Percentiles rank a stretch among this genome's conserved stretches.
Evolutionary conservation across 2,888 invertebrate genomes (phyloP).

Genomic region (Dynastes grantii): DNA sequence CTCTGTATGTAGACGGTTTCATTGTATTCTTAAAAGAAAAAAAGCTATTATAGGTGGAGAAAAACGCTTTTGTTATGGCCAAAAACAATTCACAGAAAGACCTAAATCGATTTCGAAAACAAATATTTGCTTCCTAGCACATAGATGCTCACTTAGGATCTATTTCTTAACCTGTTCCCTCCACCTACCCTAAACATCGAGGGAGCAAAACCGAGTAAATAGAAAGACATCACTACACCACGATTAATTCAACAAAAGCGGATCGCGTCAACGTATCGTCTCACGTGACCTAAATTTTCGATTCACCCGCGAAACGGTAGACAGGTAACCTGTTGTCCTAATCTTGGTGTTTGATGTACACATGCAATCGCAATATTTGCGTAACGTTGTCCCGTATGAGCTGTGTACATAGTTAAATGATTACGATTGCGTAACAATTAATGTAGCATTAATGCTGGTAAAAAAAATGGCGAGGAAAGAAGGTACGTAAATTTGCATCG

Average conservation of each 20-base stretch:
- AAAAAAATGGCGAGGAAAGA: too few relatives aligned
- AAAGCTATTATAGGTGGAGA: too few relatives aligned
- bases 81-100: too few relatives aligned
- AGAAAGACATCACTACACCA: neutral
- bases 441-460: neutral
- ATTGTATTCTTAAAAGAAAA: too few relatives aligned
- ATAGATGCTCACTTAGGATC: too few relatives aligned
- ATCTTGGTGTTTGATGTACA: slow-evolving; percentile 12
- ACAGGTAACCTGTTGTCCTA: neutral
- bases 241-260: slow-evolving; percentile 2
- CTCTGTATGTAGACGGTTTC: too few relatives aligned
- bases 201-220: neutral
- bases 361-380: neutral
- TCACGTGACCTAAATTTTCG: slow-evolving; percentile 16
- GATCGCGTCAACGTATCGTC: neutral
- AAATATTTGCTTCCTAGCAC: too few relatives aligned
- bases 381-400: slow-evolving; percentile 1
- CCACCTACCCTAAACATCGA: neutral
- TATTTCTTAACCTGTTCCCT: too few relatives aligned
- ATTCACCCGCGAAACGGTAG: neutral
- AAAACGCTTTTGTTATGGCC: too few relatives aligned
- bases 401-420: neutral
- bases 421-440: neutral
- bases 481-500: neutral
- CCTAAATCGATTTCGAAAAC: too few relatives aligned